Percentiles rank a stretch among this genome's conserved stretches.
These are phyloP conservation scores for Zaprionus bogoriensis DNA, from an alignment of 2,888 invertebrate species.

Conservation along the genomic window DNA sequence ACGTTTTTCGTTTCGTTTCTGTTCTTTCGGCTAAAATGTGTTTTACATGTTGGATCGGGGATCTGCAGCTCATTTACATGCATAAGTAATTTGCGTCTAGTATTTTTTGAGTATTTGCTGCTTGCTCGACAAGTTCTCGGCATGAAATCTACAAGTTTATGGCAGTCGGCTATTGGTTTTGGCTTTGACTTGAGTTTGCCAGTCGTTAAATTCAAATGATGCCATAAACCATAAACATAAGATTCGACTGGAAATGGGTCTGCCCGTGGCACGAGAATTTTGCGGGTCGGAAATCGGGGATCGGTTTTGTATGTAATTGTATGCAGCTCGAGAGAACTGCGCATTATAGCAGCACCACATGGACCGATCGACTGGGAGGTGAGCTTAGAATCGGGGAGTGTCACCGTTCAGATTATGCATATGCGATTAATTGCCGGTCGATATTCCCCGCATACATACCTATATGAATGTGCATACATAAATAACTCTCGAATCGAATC, in stretches of 20 bases:
- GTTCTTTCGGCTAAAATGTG: conserved; percentile 19
- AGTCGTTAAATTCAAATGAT: conserved; percentile 39
- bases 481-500: conserved; percentile 12
- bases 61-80: conserved; percentile 44
- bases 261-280: not conserved
- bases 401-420: conserved; percentile 29
- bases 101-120: not conserved
- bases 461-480: not conserved
- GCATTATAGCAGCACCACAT: conserved; percentile 7
- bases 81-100: conserved; percentile 50
- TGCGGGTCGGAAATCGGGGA: conserved; percentile 10
- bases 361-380: conserved; percentile 1
- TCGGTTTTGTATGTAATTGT: conserved; percentile 38
- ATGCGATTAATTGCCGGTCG: no score
- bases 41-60: conserved; percentile 18
- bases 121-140: conserved; percentile 14
- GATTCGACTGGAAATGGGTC: conserved; percentile 19
- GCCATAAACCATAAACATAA: conserved; percentile 34
- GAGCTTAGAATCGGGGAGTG: conserved; percentile 48
- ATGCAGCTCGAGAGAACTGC: conserved; percentile 29
- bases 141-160: conserved; percentile 67
- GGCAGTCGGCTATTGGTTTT: conserved; percentile 27
- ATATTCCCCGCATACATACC: conserved; percentile 8
- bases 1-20: not conserved
- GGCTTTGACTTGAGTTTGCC: conserved; percentile 11